phyloP scores from a whole-genome alignment of 2,888 invertebrate species.

The Theristus sp. region DNA sequence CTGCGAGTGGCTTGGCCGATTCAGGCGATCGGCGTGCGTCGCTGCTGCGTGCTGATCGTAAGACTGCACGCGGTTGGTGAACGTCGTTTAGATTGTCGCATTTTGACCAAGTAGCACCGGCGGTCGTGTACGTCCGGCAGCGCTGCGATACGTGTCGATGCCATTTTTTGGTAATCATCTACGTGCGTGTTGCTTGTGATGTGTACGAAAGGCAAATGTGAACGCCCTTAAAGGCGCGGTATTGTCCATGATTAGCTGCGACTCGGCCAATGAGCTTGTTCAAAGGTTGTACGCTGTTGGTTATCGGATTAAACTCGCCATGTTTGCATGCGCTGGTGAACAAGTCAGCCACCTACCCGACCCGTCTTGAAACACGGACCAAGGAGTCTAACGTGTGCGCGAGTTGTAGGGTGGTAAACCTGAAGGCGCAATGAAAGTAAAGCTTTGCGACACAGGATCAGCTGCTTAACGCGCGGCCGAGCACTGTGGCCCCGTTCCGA shows the following conservation, averaged over 20 bases:
- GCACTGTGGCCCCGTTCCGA: constrained; percentile 43
- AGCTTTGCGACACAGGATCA: constrained; percentile 22
- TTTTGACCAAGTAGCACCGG: constrained; percentile 1
- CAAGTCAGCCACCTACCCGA: not conserved
- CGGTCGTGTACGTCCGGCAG: not conserved
- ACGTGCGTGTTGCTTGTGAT: constrained; percentile 3
- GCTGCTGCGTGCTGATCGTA: not conserved
- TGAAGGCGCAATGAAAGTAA: constrained; percentile 50
- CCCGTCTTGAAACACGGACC: not conserved
- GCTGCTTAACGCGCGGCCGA: constrained; percentile 16
- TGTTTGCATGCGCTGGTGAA: constrained; percentile 8
- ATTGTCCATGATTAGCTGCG: no score
- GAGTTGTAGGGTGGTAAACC: constrained; percentile 46
- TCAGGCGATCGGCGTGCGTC: constrained; percentile 38
- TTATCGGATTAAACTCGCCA: not conserved
- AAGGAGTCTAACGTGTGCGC: constrained; percentile 40
- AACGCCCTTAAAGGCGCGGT: not conserved
- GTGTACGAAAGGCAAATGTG: constrained; percentile 5
- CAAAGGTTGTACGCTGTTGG: constrained; percentile 3
- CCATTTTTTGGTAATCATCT: not conserved
- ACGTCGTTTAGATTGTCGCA: not conserved
- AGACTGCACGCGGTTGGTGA: not conserved
- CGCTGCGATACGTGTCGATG: not conserved
- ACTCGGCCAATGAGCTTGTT: not conserved
- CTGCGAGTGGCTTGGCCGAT: not conserved